Conservation (phyloP, 2,113 vertebrate genomes). For the Anolis sagrei region DNA sequence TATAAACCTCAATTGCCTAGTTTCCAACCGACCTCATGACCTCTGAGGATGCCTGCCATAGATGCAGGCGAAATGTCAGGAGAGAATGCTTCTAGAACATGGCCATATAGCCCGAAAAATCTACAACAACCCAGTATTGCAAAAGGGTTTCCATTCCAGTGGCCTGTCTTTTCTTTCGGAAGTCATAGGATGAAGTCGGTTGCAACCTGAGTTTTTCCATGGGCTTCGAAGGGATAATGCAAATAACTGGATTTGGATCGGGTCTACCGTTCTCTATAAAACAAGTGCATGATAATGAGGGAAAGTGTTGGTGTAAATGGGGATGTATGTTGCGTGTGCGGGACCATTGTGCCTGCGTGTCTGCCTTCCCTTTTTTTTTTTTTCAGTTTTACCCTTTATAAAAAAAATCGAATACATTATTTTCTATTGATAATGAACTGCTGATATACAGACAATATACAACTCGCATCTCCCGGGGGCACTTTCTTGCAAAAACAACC, state of each 20-base stretch:
- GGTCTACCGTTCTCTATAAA: conserved; percentile 80
- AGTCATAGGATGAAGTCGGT: no score
- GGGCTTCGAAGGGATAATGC: no score
- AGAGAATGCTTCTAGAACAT: no score
- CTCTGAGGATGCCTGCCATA: no score
- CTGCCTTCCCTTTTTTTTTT: conserved; percentile 2
- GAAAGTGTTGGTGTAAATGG: conserved; percentile 6
- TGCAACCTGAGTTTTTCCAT: no score
- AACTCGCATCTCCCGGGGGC: conserved; percentile 76
- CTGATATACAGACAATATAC: conserved; percentile 87
- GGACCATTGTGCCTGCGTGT: background rate
- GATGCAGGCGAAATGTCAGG: no score
- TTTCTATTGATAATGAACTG: conserved; percentile 82
- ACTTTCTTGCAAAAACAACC: conserved; percentile 56
- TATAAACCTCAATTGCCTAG: no score
- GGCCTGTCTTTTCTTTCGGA: no score
- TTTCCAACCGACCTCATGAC: no score
- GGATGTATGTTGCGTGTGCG: background rate
- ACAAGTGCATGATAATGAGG: conserved; percentile 84
- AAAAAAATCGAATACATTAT: conserved; percentile 84
- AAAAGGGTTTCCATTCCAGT: no score
- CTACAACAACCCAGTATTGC: no score
- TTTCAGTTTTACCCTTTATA: conserved; percentile 59
- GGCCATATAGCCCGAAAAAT: no score
- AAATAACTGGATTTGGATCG: background rate